phyloP scores from a whole-genome alignment of 2,113 vertebrate species.

The Centropus bengalensis region DNA sequence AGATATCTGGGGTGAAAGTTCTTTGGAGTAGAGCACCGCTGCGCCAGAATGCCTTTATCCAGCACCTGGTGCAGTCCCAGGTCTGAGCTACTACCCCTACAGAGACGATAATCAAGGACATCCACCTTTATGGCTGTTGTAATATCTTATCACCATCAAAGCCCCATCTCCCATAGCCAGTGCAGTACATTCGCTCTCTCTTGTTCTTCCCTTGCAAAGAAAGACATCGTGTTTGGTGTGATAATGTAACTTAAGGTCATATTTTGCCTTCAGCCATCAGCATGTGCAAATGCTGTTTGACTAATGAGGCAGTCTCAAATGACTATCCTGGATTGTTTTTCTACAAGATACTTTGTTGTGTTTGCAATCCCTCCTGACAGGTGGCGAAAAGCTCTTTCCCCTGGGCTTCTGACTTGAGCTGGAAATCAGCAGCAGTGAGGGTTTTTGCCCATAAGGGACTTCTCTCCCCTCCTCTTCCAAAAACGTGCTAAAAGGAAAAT shows the following conservation, averaged over 20 bases:
- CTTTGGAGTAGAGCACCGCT: background rate
- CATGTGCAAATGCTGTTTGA: slow-evolving; percentile 33
- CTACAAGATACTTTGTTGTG: slow-evolving; percentile 20
- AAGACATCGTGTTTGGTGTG: slow-evolving; percentile 46
- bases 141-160: background rate
- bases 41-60: background rate
- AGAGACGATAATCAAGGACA: background rate
- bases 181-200: background rate
- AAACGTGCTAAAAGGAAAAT: slow-evolving; percentile 48
- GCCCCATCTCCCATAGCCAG: background rate
- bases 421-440: background rate
- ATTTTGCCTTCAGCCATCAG: slow-evolving; percentile 68
- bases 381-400: slow-evolving; percentile 24
- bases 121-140: background rate
- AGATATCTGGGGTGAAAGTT: background rate
- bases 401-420: background rate
- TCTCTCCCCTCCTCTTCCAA: background rate
- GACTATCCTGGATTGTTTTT: background rate
- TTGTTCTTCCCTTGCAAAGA: background rate
- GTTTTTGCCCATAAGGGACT: background rate
- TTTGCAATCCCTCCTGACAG: slow-evolving; percentile 44
- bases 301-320: slow-evolving; percentile 61
- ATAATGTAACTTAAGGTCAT: slow-evolving; percentile 68
- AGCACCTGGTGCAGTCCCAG: background rate
- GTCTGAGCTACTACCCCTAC: background rate